Conservation (phyloP, 2,113 vertebrate species). For the Chionodraco myersi region DNA sequence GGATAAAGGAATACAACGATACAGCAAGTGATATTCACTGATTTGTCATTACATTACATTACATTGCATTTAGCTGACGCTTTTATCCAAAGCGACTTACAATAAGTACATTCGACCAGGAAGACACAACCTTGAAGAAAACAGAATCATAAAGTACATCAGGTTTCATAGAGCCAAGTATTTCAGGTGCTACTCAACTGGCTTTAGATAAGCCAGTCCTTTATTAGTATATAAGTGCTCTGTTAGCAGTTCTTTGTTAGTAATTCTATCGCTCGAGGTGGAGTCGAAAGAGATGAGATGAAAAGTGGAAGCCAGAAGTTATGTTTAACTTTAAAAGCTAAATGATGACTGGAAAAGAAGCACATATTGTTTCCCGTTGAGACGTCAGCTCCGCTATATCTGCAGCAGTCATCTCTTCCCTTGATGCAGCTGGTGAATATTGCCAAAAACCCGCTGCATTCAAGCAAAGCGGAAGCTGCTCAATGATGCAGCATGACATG, state of each 20-base stretch:
- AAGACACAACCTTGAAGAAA: no score
- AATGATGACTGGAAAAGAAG: background rate
- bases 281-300: background rate
- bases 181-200: no score
- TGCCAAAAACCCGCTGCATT: conserved; percentile 39
- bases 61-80: no score
- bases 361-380: conserved; percentile 15
- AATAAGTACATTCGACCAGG: no score
- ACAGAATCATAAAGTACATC: no score
- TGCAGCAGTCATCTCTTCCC: conserved; percentile 23
- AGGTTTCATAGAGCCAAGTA: no score
- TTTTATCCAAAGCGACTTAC: no score
- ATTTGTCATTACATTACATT: background rate
- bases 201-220: no score
- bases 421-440: conserved; percentile 22
- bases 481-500: conserved; percentile 24
- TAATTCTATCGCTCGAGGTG: no score
- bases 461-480: conserved; percentile 31
- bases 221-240: no score
- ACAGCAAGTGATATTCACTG: background rate
- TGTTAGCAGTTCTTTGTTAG: no score
- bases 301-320: background rate
- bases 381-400: background rate
- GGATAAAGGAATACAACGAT: no score
- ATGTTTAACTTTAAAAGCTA: background rate